Percentiles rank a stretch among this genome's conserved stretches.
Evolutionary conservation across 2,797 vertebrate species (phyloP).

Genomic region (Cercopithecus diana): DNA sequence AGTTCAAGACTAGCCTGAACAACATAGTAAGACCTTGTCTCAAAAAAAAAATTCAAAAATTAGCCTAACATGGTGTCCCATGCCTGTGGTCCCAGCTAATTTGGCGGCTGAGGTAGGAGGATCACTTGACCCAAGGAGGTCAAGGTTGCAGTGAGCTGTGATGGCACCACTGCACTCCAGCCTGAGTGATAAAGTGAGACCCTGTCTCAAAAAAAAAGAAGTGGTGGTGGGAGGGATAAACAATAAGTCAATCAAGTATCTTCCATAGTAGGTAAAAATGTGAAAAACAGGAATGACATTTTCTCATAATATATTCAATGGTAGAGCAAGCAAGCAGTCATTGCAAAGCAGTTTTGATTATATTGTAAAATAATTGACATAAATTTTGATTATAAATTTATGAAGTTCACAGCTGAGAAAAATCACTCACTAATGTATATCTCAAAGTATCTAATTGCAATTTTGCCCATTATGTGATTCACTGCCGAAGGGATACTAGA

Average conservation of each 20-base stretch:
- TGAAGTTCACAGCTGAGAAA: constrained; percentile 47
- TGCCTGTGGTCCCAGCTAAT: not conserved
- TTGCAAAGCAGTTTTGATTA: constrained; percentile 43
- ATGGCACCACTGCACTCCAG: too few species aligned
- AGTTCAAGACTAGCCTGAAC: not conserved
- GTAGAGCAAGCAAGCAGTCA: not conserved
- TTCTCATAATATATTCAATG: not conserved
- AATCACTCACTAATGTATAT: constrained; percentile 38
- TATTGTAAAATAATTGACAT: constrained; percentile 17
- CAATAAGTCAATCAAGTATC: not conserved
- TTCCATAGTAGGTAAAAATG: not conserved
- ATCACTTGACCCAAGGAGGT: too few species aligned
- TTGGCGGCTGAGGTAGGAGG: not conserved
- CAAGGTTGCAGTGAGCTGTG: too few species aligned
- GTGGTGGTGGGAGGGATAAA: not conserved
- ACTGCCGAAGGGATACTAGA: not conserved
- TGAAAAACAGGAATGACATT: not conserved
- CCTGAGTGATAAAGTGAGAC: too few species aligned
- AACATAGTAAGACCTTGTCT: not conserved
- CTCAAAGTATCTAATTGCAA: constrained; percentile 36
- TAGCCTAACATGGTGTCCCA: not conserved
- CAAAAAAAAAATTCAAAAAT: not conserved
- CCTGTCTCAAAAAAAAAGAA: too few species aligned
- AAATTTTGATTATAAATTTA: constrained; percentile 52
- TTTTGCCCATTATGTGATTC: constrained; percentile 19